Conservation (phyloP, 1,140 invertebrate genomes). For the Steinernema khuongi region DNA sequence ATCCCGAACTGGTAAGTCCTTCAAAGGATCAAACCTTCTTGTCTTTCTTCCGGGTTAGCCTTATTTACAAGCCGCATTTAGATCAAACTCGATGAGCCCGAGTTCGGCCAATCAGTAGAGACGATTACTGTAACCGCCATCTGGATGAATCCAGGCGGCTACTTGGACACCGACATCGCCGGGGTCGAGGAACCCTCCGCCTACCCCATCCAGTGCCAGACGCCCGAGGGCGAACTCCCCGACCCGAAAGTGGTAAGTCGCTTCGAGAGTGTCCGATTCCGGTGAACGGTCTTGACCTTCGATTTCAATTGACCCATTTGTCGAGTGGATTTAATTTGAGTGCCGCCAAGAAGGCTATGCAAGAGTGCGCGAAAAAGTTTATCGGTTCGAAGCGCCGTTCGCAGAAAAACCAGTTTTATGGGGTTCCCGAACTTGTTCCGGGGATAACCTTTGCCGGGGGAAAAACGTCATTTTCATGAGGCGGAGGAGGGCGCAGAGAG, state of each 20-base stretch:
- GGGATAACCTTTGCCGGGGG: no score
- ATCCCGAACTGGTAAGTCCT: conserved; percentile 20
- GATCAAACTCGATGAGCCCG: conserved; percentile 12
- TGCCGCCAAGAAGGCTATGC: background rate
- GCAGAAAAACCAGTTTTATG: no score
- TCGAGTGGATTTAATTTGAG: conserved; percentile 15
- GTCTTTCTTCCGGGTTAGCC: background rate
- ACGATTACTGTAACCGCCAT: background rate
- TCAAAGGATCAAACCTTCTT: no score
- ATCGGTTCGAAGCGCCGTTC: no score
- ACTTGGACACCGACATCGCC: conserved; percentile 35
- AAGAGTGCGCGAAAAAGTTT: no score
- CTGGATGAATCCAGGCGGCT: conserved; percentile 23
- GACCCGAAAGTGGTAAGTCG: conserved; percentile 30
- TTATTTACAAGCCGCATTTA: background rate
- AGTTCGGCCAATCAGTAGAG: background rate
- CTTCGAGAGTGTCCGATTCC: background rate
- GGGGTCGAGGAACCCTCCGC: conserved; percentile 34
- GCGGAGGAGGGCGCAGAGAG: no score
- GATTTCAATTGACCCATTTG: conserved; percentile 12
- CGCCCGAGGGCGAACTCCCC: conserved; percentile 38
- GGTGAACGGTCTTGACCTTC: conserved; percentile 5
- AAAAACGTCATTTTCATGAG: no score
- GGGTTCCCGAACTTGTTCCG: no score
- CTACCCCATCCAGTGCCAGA: conserved; percentile 35